These are phyloP conservation scores for Anniella stebbinsi DNA, from an alignment of 2,797 vertebrate genomes.

Conservation along the genomic window DNA sequence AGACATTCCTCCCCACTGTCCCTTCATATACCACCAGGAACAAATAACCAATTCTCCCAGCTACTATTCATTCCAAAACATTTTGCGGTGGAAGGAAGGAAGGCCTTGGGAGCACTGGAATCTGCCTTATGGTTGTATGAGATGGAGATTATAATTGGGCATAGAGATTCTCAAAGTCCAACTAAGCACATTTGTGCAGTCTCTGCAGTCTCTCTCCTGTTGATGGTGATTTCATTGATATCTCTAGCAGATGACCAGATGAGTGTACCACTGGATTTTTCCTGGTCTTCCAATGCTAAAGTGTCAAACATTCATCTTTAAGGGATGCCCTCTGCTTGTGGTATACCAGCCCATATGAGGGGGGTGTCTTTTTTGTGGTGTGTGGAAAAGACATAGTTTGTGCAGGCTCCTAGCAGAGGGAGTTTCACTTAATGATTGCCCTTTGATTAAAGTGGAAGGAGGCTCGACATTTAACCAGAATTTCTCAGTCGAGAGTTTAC, in stretches of 20 bases:
- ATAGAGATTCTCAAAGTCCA: not conserved
- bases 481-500: not conserved
- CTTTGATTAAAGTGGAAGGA: not conserved
- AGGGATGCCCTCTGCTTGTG: not conserved
- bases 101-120: not conserved
- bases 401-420: not conserved
- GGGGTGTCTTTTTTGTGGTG: not conserved
- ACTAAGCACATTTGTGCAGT: not conserved
- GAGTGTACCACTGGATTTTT: not conserved
- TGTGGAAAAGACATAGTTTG: not conserved
- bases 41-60: not conserved
- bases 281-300: too few relatives aligned
- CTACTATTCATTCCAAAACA: not conserved
- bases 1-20: not conserved
- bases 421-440: not conserved
- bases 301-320: not conserved
- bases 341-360: not conserved
- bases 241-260: not conserved
- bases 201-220: not conserved
- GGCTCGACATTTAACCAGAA: not conserved
- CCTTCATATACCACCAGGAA: not conserved
- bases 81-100: not conserved
- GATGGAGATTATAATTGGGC: not conserved
- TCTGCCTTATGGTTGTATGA: not conserved
- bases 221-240: not conserved